phyloP scores from a whole-genome alignment of 2,888 invertebrate species.

The Itoplectis maculator region DNA sequence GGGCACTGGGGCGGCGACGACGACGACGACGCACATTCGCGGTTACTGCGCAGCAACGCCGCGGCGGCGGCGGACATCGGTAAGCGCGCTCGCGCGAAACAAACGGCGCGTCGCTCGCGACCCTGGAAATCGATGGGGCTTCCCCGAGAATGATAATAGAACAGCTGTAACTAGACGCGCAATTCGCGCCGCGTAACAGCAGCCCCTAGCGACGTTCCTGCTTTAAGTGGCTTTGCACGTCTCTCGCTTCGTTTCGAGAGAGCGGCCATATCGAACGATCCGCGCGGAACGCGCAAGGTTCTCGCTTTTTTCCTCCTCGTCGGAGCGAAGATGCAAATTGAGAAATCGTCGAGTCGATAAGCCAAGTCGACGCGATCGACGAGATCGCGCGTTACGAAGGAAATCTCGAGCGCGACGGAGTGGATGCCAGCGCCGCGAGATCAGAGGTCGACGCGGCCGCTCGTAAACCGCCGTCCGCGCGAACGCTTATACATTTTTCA shows the following conservation, averaged over 20 bases:
- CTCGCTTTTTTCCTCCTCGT: background rate
- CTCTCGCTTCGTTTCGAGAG: background rate
- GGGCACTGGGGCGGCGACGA: too few relatives aligned
- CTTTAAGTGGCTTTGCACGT: background rate
- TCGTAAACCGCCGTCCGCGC: slow-evolving; percentile 11
- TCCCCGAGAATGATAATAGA: slow-evolving; percentile 57
- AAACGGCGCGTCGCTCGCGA: background rate
- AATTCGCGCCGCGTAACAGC: slow-evolving; percentile 41
- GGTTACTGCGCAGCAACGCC: slow-evolving; percentile 50
- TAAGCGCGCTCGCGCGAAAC: background rate
- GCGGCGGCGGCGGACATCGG: background rate
- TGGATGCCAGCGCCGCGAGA: background rate
- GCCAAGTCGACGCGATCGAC: background rate
- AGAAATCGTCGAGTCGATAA: background rate
- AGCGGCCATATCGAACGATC: slow-evolving; percentile 34
- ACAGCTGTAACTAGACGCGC: slow-evolving; percentile 44
- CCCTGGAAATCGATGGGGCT: slow-evolving; percentile 60
- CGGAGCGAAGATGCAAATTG: background rate
- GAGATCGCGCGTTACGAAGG: background rate
- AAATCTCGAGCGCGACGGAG: background rate
- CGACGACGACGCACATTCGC: background rate
- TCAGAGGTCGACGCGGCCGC: slow-evolving; percentile 6
- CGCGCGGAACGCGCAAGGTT: background rate
- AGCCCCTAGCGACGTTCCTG: background rate
- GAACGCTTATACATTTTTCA: slow-evolving; percentile 49